Base-by-base conservation (phyloP, 2,113 vertebrate genomes). In the Lipotes vexillifer region DNA sequence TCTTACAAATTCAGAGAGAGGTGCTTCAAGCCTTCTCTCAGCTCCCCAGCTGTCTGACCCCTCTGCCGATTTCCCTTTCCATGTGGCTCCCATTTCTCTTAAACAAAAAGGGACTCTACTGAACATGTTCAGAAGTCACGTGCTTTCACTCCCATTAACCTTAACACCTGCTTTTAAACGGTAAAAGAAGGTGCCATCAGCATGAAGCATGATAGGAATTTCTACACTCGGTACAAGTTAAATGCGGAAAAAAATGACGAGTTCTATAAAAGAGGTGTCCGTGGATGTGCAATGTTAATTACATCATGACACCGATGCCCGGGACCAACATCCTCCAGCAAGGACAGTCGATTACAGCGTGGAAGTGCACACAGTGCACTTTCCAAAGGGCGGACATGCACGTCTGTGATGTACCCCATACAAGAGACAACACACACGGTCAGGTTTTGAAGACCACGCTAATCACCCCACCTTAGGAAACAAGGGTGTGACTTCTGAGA, bases 81-180 rank as follows among this genome's bases (percentile, higher is more conserved):
- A 0, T 0, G 10, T 1, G 3, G 8, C 63, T 52, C 59, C 20
- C 3, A 33, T 36, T 52, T 83, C 85, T 59, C 33, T 75, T n/a
- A 25, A 85, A 23, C 55, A 72, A 96, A 63, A 20, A 82, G 46
- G 14, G 46, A 49, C 57, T 55, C 20, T 25, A 21, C n/a, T 27
- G 17, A 81, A 11, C 52, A 46, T 2, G 27, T n/a, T 90, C 80
- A 44, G 11, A 20, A n/a, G 2, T 38, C 8, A 8, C 1, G 1
- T 31, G 38, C 49, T 59, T 89, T 85, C 31, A 71, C 1, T 23
- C 68, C 52, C 17, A n/a, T 96, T 77, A 61, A 75, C 74, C 38
- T 92, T 86, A 68, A 84, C 44, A 78, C 74, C 29, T 46, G 61
- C 29, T 72, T 87, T 75, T 71, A 59, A 92, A 89, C 77, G 46